Evolutionary conservation across 2,797 vertebrate species (phyloP).

Genomic region (Lemur catta): DNA sequence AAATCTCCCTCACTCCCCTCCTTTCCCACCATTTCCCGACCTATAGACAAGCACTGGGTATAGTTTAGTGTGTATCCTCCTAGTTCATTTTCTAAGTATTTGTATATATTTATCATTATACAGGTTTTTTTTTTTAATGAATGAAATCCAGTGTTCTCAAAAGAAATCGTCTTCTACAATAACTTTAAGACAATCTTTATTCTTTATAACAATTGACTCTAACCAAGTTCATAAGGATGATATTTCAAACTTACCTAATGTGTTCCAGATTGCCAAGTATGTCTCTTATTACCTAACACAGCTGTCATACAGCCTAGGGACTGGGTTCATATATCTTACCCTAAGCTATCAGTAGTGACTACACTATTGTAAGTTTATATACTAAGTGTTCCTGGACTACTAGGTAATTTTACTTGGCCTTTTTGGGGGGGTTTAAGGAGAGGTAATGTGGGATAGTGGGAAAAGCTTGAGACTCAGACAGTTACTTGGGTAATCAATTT

Average conservation of each 20-base stretch:
- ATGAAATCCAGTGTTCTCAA: slow-evolving; percentile 8
- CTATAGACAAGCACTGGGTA: neutral
- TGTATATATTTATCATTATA: neutral
- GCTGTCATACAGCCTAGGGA: neutral
- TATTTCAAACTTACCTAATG: neutral
- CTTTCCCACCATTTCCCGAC: neutral
- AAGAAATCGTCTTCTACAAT: neutral
- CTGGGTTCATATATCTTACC: neutral
- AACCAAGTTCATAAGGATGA: neutral
- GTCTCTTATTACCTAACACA: neutral
- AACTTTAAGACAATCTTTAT: slow-evolving; percentile 44
- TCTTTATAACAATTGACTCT: neutral
- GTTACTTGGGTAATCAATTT: neutral
- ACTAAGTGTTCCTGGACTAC: neutral
- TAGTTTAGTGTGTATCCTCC: neutral
- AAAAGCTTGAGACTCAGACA: neutral
- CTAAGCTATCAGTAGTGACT: neutral
- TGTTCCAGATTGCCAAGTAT: neutral
- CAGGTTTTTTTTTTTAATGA: neutral
- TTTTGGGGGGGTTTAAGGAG: neutral
- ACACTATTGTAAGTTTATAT: neutral
- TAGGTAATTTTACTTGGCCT: neutral
- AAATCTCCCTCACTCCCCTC: neutral
- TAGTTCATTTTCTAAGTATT: neutral
- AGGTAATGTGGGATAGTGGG: neutral